Conservation (phyloP, 2,113 vertebrate genomes). For the Hylia prasina region DNA sequence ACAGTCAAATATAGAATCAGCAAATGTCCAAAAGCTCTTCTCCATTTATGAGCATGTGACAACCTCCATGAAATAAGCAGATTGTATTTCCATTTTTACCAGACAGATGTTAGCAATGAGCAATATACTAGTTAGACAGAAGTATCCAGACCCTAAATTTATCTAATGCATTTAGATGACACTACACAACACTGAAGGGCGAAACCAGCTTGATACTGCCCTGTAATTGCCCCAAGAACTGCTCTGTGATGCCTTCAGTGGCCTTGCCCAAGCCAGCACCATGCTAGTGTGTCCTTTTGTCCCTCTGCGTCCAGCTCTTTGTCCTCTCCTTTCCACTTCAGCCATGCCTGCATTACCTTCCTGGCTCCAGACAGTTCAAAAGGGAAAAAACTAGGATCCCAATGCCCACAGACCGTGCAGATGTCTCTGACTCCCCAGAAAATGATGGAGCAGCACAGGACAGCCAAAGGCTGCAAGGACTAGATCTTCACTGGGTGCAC, state of each 20-base stretch:
- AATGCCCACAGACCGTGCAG: accelerated
- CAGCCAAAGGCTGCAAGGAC: not conserved
- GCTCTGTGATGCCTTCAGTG: not conserved
- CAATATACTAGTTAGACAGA: not conserved
- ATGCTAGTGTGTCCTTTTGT: not conserved
- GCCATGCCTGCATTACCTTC: not conserved
- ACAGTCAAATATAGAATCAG: not conserved
- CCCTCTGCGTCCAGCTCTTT: not conserved
- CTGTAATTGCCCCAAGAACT: accelerated
- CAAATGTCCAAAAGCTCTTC: not conserved
- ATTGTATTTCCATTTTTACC: not conserved
- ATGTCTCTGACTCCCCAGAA: not conserved
- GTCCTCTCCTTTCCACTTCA: not conserved
- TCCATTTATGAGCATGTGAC: not conserved
- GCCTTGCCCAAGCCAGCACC: not conserved
- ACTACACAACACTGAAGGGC: not conserved
- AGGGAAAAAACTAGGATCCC: not conserved
- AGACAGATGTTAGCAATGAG: not conserved
- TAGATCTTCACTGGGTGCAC: accelerated
- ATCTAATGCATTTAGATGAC: not conserved
- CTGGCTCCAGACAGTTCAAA: not conserved
- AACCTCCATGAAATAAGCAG: not conserved
- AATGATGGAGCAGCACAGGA: not conserved
- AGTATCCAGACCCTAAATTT: not conserved
- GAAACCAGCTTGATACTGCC: not conserved